Base-by-base conservation (phyloP, 2,888 invertebrate genomes). In the Phengaris alcon region DNA sequence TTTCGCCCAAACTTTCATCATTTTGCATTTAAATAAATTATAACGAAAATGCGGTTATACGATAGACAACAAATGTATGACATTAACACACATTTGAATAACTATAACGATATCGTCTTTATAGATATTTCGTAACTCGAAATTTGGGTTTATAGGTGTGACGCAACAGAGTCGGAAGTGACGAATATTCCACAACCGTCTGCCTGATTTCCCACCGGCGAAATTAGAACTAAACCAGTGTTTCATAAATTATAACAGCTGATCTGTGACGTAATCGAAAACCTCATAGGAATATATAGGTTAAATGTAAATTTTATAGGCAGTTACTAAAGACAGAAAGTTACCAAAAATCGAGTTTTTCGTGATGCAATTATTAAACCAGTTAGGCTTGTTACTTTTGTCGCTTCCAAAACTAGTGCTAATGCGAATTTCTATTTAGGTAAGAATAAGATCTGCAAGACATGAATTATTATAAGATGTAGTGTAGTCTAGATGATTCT, bases 151-250 rank as follows among this genome's bases (percentile, higher is more conserved):
- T 44, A 72, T 72, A n/a, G 35, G 7, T 72, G 72, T 72, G 72
- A 72, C 52, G 72, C 54, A 72, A 72, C 12, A 46, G 46, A 44
- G 12, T 52, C 72, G 72, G 72, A 72, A 72, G 72, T 72, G 35
- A 35, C 48, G 64, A 55, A 55, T 5, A 35, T 72, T 52, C 54
- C 22, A 68, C 22, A 22, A 0, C 3, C 52, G 52, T 72, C 54
- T 12, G 35, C 69, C 7, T 8, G n/a, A 83, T 87, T 87, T 86
- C 84, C 82, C 82, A 84, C 80, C 79, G 78, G 85, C 85, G 86
- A 88, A 88, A 87, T 84, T 82, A 77, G 79, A 82, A 84, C 82
- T 82, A 82, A 85, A 84, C 86, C 82, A 79, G 80, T 82, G 44
- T 80, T 78, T 77, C 22, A 81, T 85, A 84, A 83, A 79, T 81